A percentile compares a stretch with the other conserved stretches of the same genome.
These are phyloP conservation scores for Zaprionus camerounensis DNA, from an alignment of 1,140 invertebrate genomes.

Conservation along the genomic window DNA sequence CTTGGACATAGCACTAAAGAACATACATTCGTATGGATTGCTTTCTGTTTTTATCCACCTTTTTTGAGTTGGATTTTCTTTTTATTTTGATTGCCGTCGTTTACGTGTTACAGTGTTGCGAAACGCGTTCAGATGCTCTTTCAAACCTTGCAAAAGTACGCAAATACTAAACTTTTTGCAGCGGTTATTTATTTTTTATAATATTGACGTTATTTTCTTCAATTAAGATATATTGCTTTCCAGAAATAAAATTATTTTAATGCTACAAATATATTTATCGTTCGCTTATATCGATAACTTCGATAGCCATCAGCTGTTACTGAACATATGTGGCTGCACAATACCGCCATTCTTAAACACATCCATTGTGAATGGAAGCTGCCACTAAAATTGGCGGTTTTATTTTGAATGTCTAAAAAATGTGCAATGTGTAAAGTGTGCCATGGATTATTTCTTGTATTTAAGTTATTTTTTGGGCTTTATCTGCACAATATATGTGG, in stretches of 20 bases:
- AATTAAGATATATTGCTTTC: background rate
- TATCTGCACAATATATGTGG: background rate
- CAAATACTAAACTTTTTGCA: background rate
- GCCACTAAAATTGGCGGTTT: background rate
- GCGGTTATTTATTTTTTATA: background rate
- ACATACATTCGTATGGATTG: conserved; percentile 30
- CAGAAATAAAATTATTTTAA: background rate
- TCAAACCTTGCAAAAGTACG: background rate
- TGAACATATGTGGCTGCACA: background rate
- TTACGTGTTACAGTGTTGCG: conserved; percentile 33
- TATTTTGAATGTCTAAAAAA: conserved; percentile 14
- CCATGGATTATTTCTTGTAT: background rate
- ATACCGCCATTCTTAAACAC: background rate
- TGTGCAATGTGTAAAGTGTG: background rate
- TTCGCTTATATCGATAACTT: conserved; percentile 31
- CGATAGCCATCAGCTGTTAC: conserved; percentile 20
- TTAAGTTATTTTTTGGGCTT: background rate
- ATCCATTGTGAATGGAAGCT: conserved; percentile 36
- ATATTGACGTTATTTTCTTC: conserved; percentile 5
- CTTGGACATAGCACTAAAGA: conserved; percentile 86
- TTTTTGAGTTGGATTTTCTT: conserved; percentile 28
- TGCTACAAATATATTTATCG: background rate
- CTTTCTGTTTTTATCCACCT: conserved; percentile 26
- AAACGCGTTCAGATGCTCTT: background rate
- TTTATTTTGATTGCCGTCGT: conserved; percentile 51